Evolutionary conservation across 2,797 vertebrate species (phyloP).

Genomic region (Squalus acanthias): DNA sequence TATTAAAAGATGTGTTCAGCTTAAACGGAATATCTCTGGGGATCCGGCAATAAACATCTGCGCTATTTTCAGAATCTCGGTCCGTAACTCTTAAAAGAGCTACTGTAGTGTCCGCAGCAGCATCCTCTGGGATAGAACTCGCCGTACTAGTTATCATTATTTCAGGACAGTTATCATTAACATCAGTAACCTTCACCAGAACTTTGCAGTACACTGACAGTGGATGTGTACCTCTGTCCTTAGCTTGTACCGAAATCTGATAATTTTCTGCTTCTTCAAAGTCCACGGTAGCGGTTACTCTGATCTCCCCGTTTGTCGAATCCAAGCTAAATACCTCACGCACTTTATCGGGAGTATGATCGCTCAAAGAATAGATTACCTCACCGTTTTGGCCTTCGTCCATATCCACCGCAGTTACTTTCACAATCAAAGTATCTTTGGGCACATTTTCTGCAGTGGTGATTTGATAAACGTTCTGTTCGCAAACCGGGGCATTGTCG

Average conservation of each 20-base stretch:
- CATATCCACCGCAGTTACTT: not conserved
- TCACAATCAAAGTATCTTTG: not conserved
- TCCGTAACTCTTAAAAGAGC: constrained; percentile 48
- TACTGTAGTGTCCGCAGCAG: constrained; percentile 42
- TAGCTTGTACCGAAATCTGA: constrained; percentile 51
- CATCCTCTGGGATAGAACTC: constrained; percentile 43
- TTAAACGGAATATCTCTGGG: constrained; percentile 47
- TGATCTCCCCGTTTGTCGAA: constrained; percentile 39
- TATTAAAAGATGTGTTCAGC: constrained; percentile 47
- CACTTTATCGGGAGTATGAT: constrained; percentile 31
- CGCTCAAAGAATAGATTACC: constrained; percentile 42
- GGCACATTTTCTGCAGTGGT: constrained; percentile 40
- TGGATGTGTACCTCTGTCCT: not conserved
- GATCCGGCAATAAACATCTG: constrained; percentile 43
- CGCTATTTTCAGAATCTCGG: constrained; percentile 45
- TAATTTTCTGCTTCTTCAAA: constrained; percentile 46
- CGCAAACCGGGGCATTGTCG: constrained; percentile 44
- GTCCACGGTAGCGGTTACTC: constrained; percentile 44
- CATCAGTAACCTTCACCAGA: constrained; percentile 45
- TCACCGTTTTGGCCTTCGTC: constrained; percentile 38
- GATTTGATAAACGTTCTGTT: constrained; percentile 38
- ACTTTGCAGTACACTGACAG: not conserved
- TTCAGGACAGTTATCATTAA: constrained; percentile 58
- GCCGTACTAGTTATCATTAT: constrained; percentile 46
- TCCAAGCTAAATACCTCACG: constrained; percentile 40